Base-by-base conservation (phyloP, 2,888 invertebrate genomes). In the Yponomeuta malinellus region DNA sequence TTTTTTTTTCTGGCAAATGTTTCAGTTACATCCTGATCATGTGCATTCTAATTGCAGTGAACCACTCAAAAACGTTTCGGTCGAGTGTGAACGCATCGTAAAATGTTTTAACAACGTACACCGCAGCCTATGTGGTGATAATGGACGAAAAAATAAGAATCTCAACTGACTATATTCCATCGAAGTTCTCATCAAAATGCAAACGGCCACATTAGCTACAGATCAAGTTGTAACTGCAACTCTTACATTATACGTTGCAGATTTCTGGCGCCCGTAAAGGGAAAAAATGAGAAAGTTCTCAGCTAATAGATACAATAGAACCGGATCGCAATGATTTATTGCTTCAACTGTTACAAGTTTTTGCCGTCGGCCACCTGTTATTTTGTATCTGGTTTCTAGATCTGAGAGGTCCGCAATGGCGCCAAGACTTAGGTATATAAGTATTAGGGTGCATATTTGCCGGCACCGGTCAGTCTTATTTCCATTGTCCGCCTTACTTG, bases 231-330 rank as follows among this genome's bases (percentile, higher is more conserved):
- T 88, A 68, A 68, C 52, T 29, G 48, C 37, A 48, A 31, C 52
- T 43, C 23, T 10, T 65, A 33, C 68, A 59, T 15, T 59, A 15
- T 59, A 15, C 70, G 68, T 64, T 68, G 48, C 66, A 63, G 70
- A 68, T 90, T 88, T 90, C 89, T 88, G 86, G 84, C 52, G 5
- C 81, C 90, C 88, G 83, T 90, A 89, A 87, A 90, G 83, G 90
- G 91, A 87, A 82, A 89, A 88, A 90, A 88, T 88, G 86, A 87
- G 91, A 92, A 91, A 92, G 91, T 90, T 85, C 84, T 83, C 80
- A 75, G 82, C 81, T 90, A 90, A 90, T 90, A 90, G 90, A 90
- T 90, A 91, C 91, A 92, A 92, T 92, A 90, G 91, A 90, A 89
- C 88, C 84, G 83, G 83, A 83, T 78, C 75, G 75, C 76, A 52